Percentiles rank a stretch among this genome's conserved stretches.
Evolutionary conservation across 2,113 vertebrate genomes (phyloP).

Genomic region (Andinoacara biseriatus): DNA sequence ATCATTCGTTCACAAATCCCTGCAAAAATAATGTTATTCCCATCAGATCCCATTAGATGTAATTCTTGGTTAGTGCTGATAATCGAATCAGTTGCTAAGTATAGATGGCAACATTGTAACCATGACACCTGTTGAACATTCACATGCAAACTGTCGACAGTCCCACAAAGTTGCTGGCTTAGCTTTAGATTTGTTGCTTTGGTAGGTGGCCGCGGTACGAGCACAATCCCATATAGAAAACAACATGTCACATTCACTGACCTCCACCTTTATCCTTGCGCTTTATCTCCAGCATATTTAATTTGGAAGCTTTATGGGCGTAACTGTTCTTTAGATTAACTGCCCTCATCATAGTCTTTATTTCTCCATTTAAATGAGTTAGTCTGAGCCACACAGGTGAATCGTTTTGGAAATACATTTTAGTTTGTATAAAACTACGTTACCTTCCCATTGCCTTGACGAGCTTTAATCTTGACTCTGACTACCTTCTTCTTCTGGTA

Average conservation of each 20-base stretch:
- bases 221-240: neutral
- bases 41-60: no score
- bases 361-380: neutral
- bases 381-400: neutral
- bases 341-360: neutral
- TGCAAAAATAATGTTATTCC: neutral
- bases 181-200: no score
- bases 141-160: neutral
- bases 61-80: neutral
- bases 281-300: neutral
- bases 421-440: neutral
- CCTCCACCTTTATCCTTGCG: neutral
- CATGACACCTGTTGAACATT: no score
- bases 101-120: neutral
- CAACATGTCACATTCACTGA: neutral
- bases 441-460: neutral
- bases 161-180: neutral
- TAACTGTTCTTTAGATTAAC: neutral
- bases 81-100: neutral
- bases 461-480: neutral
- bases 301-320: neutral
- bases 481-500: conserved; percentile 9
- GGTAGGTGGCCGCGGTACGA: neutral
- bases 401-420: neutral
- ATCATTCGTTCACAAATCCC: neutral